These are phyloP conservation scores for Garra rufa DNA, from an alignment of 2,113 vertebrate species.

Conservation along the genomic window DNA sequence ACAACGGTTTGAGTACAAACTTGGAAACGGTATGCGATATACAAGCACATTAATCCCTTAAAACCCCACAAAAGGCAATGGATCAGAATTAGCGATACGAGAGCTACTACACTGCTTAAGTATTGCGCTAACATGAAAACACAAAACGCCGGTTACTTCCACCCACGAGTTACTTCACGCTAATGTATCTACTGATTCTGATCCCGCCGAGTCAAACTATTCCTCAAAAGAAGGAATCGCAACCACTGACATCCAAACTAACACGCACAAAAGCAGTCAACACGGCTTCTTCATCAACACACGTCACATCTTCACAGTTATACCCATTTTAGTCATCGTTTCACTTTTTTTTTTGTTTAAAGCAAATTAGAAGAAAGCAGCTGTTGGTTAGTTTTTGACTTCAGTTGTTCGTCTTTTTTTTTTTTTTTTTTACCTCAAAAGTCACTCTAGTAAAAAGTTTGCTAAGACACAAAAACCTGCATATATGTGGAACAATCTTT, in stretches of 20 bases:
- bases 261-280: constrained; percentile 50
- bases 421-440: not conserved
- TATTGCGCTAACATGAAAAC: constrained; percentile 48
- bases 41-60: constrained; percentile 56
- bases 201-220: constrained; percentile 28
- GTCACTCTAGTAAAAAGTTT: constrained; percentile 63
- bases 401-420: not conserved
- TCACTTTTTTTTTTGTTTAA: constrained; percentile 16
- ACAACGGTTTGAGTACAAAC: constrained; percentile 52
- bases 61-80: constrained; percentile 42
- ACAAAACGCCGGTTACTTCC: constrained; percentile 43
- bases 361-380: constrained; percentile 53
- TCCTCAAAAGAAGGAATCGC: constrained; percentile 42
- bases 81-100: constrained; percentile 37
- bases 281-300: constrained; percentile 42
- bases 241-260: constrained; percentile 48
- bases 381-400: constrained; percentile 50
- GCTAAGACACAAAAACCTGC: constrained; percentile 49
- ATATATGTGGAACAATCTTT: constrained; percentile 55
- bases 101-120: constrained; percentile 35
- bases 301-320: constrained; percentile 52
- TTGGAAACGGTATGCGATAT: constrained; percentile 39
- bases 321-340: constrained; percentile 20
- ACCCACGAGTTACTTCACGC: constrained; percentile 42
- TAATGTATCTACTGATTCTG: constrained; percentile 40